Conservation (phyloP, 1,140 invertebrate species). For the Meloidogyne exigua region DNA sequence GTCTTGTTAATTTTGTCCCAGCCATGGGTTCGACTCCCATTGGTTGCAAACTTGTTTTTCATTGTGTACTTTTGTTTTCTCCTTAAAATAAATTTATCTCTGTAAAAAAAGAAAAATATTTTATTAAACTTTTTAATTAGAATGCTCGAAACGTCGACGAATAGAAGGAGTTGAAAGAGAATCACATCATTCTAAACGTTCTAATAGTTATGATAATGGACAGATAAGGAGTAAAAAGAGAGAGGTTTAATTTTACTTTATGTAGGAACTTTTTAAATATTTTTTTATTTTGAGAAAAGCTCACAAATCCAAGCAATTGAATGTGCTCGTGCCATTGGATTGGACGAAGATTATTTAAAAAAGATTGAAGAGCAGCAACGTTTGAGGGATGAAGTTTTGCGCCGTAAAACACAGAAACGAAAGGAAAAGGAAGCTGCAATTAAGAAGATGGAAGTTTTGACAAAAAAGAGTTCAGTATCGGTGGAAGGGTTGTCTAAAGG, state of each 20-base stretch:
- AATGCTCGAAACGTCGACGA: neutral
- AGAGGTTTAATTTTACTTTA: too few species aligned
- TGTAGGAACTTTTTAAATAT: neutral
- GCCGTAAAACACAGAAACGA: conserved; percentile 34
- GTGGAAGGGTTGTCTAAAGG: neutral
- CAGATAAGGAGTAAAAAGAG: neutral
- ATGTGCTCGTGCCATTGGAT: conserved; percentile 49
- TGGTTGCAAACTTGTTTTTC: neutral
- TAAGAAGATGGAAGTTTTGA: neutral
- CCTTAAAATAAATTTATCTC: too few species aligned
- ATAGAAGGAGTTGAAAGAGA: neutral
- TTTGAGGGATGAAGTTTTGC: conserved; percentile 43
- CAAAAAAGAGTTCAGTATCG: neutral
- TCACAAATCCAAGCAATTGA: conserved; percentile 43
- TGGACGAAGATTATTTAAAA: conserved; percentile 47
- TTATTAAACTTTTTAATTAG: neutral
- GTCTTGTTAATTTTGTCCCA: neutral
- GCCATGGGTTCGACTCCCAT: neutral
- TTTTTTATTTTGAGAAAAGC: neutral
- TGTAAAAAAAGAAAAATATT: too few species aligned
- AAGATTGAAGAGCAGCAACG: conserved; percentile 50
- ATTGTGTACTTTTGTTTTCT: too few species aligned
- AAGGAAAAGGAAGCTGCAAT: conserved; percentile 25
- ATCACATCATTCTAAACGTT: neutral
- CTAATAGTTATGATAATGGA: neutral